Evolutionary conservation across 1,140 invertebrate genomes (phyloP), one percentile per base, ranked within the genome.

Genomic region (Harlomillsia oculata): DNA sequence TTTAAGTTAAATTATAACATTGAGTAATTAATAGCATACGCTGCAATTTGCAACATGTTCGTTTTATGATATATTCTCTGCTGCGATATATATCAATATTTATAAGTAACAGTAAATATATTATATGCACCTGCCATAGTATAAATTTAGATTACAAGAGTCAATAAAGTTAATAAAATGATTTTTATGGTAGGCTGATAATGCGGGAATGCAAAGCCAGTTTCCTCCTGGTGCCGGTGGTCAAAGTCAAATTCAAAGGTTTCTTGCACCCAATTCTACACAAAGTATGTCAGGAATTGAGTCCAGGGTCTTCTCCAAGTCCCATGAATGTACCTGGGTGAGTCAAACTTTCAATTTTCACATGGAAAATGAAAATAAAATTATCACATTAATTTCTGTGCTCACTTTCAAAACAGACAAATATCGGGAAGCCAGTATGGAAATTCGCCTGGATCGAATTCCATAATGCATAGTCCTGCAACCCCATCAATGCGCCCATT

Each of bases 401-500:
- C 11, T 41, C 0, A 1, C 21, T 44, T 45, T 26, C 21, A 28
- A 0, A 45, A 28, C 28, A 43, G 37, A n/a, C 30, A 43, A 30
- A 23, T 53, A 20, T 25, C 39, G 21, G 34, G 21, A 14, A 43
- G 29, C 20, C 26, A 36, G 28, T 53, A 53, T n/a, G 37, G 28
- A 41, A 79, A 81, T n/a, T 81, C 81, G n/a, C 82, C 82, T 18
- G 79, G 77, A 74, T 52, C 53, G 41, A 80, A 25, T 79, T 79
- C 54, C 77, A 78, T 71, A 69, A 78, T 71, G 69, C 62, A 59
- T 36, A 56, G 57, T 43, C 62, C 62, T 0, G 53, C 57, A 14
- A 53, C 49, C 13, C 41, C 52, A 18, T 43, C 34, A 29, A 56
- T 60, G 26, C 36, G 53, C 14, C 40, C 58, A 1, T 56, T 50